phyloP scores from a whole-genome alignment of 2,888 invertebrate genomes.

The Cephus nigrinus region DNA sequence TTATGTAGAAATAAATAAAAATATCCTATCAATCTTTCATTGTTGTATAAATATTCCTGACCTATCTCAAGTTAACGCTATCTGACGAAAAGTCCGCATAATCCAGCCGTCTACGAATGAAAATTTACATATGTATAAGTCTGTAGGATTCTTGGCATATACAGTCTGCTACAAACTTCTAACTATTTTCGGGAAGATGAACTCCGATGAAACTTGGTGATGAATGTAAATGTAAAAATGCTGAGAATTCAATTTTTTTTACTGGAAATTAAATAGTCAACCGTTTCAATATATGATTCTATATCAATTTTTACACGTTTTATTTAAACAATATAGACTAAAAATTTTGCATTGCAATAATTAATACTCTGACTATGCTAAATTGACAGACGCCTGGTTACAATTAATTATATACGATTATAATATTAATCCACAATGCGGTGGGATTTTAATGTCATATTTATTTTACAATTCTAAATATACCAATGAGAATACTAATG shows the following conservation, averaged over 20 bases:
- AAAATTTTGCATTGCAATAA: too few species aligned
- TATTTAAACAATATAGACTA: too few species aligned
- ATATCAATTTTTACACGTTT: not conserved
- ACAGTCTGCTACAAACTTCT: not conserved
- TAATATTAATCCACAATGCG: not conserved
- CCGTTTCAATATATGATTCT: not conserved
- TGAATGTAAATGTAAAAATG: not conserved
- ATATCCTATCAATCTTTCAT: not conserved
- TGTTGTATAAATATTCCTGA: not conserved
- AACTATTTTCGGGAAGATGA: not conserved
- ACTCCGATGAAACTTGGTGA: not conserved
- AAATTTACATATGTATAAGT: not conserved
- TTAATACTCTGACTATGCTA: too few species aligned
- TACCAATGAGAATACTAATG: not conserved
- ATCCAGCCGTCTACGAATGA: not conserved
- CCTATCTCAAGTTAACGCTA: not conserved
- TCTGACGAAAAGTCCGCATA: not conserved
- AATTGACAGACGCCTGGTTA: too few species aligned
- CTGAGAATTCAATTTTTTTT: not conserved
- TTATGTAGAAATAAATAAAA: not conserved
- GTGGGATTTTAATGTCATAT: not conserved
- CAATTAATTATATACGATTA: not conserved
- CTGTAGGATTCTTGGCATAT: not conserved
- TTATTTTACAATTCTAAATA: not conserved
- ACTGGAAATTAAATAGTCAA: not conserved